These are phyloP conservation scores for Acrobasis repandana DNA, from an alignment of 2,888 invertebrate genomes.

Conservation along the genomic window DNA sequence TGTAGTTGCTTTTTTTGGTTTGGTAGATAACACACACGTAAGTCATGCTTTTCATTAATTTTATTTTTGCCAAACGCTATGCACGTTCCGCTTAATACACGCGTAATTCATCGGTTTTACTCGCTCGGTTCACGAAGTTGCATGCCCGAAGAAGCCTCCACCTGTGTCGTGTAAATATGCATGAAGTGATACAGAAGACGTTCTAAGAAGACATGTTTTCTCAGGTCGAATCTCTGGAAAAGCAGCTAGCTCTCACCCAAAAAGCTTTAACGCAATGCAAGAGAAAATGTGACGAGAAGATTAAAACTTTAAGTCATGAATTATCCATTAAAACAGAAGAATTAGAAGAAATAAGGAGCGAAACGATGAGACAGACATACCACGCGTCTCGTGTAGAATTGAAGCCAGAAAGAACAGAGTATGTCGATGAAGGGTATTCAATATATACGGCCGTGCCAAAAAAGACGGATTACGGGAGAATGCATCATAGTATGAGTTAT, in stretches of 20 bases:
- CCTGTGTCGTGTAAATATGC: constrained; percentile 63
- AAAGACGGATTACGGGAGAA: constrained; percentile 72
- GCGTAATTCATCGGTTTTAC: constrained; percentile 38
- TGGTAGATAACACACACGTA: not conserved
- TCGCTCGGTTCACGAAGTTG: constrained; percentile 55
- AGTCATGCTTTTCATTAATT: constrained; percentile 36
- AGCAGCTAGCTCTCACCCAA: constrained; percentile 80
- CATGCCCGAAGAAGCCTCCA: constrained; percentile 50
- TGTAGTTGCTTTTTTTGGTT: not conserved
- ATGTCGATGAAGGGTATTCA: constrained; percentile 75
- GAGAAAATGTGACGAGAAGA: constrained; percentile 80
- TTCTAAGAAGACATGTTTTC: constrained; percentile 76
- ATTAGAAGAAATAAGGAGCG: constrained; percentile 73
- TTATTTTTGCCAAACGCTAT: constrained; percentile 28
- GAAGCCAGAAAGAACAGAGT: constrained; percentile 74
- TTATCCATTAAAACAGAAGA: constrained; percentile 80
- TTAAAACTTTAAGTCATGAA: constrained; percentile 83
- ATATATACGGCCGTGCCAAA: constrained; percentile 77
- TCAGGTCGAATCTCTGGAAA: constrained; percentile 83
- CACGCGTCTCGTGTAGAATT: constrained; percentile 72
- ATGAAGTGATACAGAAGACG: constrained; percentile 56
- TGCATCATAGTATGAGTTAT: constrained; percentile 79
- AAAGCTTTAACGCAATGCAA: constrained; percentile 80
- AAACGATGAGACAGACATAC: constrained; percentile 70
- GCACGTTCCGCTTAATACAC: constrained; percentile 44